Conservation (phyloP, 2,113 vertebrate genomes). For the Stigmatopora nigra region DNA sequence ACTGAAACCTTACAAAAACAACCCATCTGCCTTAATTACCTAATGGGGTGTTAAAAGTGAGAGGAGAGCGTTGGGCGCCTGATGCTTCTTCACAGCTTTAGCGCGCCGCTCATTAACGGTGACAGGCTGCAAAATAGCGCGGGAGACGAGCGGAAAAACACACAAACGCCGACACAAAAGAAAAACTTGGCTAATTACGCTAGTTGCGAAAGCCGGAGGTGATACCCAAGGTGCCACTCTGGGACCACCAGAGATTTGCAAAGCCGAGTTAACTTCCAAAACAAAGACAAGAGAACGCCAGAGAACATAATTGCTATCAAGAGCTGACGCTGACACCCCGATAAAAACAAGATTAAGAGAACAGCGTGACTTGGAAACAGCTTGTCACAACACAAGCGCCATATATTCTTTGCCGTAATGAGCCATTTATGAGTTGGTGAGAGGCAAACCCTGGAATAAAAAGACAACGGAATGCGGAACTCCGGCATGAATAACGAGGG, state of each 20-base stretch:
- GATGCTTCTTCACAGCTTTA: conserved; percentile 42
- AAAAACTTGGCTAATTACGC: conserved; percentile 62
- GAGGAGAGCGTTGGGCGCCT: conserved; percentile 44
- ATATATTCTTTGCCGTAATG: conserved; percentile 26
- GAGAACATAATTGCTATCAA: conserved; percentile 36
- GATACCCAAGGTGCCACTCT: conserved; percentile 44
- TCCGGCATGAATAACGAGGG: conserved; percentile 38
- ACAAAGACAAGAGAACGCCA: conserved; percentile 24
- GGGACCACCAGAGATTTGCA: conserved; percentile 37
- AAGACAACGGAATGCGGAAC: conserved; percentile 34
- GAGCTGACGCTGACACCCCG: conserved; percentile 13
- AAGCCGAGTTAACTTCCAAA: conserved; percentile 27
- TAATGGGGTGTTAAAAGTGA: conserved; percentile 52
- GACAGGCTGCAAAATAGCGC: conserved; percentile 47
- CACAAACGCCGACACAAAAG: conserved; percentile 31
- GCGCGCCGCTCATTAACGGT: conserved; percentile 54
- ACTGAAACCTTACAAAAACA: conserved; percentile 59
- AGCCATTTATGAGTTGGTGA: conserved; percentile 33
- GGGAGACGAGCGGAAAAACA: conserved; percentile 38
- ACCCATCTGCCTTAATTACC: conserved; percentile 59
- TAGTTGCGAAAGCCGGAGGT: conserved; percentile 46
- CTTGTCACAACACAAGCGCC: conserved; percentile 36
- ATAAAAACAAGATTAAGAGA: conserved; percentile 17
- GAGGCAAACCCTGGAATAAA: background rate
- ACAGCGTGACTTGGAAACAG: conserved; percentile 20